Evolutionary conservation across 2,797 vertebrate species (phyloP).

Genomic region (Pagetopsis macropterus): DNA sequence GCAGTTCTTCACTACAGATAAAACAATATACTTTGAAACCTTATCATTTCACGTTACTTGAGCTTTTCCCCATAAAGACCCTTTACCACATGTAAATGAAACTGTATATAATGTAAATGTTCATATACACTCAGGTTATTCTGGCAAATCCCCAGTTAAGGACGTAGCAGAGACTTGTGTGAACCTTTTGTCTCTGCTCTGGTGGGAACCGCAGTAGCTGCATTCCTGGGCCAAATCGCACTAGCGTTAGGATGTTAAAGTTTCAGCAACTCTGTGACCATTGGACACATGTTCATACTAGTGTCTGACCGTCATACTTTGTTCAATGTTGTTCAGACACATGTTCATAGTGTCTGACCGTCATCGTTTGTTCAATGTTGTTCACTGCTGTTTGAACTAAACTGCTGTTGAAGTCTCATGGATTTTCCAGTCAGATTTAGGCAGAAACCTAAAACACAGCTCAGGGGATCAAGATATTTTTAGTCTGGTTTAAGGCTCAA

Average conservation of each 20-base stretch:
- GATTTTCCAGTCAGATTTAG: neutral
- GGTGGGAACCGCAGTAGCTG: conserved; percentile 35
- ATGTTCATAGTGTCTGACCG: neutral
- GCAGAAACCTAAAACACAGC: neutral
- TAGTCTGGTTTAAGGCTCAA: neutral
- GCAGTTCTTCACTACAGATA: neutral
- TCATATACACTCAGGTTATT: neutral
- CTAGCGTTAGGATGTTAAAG: conserved; percentile 13
- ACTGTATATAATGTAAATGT: neutral
- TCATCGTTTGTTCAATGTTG: neutral
- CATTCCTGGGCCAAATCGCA: conserved; percentile 27
- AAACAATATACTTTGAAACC: conserved; percentile 2
- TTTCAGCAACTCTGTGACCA: conserved; percentile 2
- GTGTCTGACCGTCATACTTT: conserved; percentile 1
- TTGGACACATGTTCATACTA: neutral
- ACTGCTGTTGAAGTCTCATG: neutral
- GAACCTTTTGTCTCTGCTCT: conserved; percentile 26
- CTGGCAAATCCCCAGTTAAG: conserved; percentile 9
- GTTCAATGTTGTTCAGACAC: neutral
- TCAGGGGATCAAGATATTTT: neutral
- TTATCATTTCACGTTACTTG: neutral
- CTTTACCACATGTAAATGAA: neutral
- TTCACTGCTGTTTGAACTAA: neutral
- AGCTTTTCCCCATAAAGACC: neutral
- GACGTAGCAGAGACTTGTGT: conserved; percentile 17